Evolutionary conservation across 2,113 vertebrate species (phyloP).

Genomic region (Sorex araneus): DNA sequence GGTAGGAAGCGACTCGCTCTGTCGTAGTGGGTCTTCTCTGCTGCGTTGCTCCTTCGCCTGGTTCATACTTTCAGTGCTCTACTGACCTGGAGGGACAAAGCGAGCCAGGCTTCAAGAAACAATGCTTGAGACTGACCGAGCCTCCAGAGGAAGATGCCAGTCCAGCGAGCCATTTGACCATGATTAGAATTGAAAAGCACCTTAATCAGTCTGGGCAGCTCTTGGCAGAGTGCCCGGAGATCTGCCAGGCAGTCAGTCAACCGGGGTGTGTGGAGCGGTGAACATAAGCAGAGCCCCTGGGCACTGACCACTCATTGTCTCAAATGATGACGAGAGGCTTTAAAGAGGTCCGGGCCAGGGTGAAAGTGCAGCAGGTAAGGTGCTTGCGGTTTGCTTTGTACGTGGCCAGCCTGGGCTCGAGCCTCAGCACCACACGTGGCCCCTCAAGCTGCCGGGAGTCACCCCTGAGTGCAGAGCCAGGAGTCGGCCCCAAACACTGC

Average conservation of each 20-base stretch:
- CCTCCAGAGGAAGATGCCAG: neutral
- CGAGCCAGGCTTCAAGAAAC: neutral
- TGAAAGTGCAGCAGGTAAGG: no score
- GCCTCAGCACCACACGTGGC: no score
- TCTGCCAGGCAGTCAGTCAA: neutral
- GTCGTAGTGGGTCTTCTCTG: neutral
- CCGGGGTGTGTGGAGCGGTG: neutral
- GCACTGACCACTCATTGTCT: neutral
- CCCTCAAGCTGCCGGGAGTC: no score
- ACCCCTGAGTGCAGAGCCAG: no score
- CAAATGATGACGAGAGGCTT: neutral
- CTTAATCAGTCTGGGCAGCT: neutral
- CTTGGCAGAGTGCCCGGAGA: neutral
- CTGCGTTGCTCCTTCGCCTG: neutral
- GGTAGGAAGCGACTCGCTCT: neutral
- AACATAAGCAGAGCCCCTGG: fast-evolving
- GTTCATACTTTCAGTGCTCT: neutral
- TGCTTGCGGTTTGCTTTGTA: no score
- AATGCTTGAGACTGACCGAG: neutral
- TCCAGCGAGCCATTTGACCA: neutral
- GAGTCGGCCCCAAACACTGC: no score
- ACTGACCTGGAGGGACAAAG: neutral
- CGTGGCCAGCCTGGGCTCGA: no score
- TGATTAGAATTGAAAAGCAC: no score
- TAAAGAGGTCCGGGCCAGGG: neutral